Conservation (phyloP, 2,888 invertebrate genomes). For the Cantharis lateralis region DNA sequence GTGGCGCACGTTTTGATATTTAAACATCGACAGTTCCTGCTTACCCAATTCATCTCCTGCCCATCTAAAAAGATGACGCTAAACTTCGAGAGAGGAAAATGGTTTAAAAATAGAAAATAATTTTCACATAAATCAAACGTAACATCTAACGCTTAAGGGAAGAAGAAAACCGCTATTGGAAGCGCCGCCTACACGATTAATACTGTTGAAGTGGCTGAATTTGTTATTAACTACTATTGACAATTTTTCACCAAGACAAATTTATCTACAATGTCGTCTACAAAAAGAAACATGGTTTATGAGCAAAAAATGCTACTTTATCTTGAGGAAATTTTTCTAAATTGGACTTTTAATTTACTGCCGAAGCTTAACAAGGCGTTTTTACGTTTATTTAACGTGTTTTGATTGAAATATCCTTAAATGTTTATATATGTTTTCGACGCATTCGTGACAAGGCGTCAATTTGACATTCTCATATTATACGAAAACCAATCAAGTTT, state of each 20-base stretch:
- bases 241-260: conserved; percentile 13
- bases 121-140: conserved; percentile 10
- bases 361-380: background rate
- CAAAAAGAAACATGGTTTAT: conserved; percentile 5
- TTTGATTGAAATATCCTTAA: no score
- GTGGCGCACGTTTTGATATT: background rate
- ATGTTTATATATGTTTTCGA: background rate
- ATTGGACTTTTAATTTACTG: background rate
- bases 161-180: background rate
- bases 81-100: background rate
- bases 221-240: conserved; percentile 13
- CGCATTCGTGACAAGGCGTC: background rate
- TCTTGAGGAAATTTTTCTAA: background rate
- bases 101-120: conserved; percentile 5
- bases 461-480: background rate
- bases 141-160: conserved; percentile 5
- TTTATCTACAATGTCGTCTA: conserved; percentile 5
- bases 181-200: conserved; percentile 10
- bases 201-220: conserved; percentile 10
- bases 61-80: background rate
- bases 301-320: background rate
- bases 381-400: background rate
- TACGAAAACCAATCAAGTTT: background rate
- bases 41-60: background rate
- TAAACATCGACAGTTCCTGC: background rate